phyloP scores from a whole-genome alignment of 2,888 invertebrate species.

The Pyrrhosoma nymphula region DNA sequence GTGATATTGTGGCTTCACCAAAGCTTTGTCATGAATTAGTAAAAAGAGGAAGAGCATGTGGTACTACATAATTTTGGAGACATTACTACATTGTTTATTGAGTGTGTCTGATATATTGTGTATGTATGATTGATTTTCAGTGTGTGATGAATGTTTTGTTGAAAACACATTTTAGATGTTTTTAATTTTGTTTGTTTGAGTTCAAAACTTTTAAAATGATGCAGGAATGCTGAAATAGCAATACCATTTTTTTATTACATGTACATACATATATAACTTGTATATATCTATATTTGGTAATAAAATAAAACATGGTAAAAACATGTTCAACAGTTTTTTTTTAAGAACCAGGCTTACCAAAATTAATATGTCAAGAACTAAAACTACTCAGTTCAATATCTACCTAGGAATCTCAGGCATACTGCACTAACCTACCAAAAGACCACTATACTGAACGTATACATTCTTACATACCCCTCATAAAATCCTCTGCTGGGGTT shows the following conservation, averaged over 20 bases:
- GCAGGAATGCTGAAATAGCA: not conserved
- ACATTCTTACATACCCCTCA: too few species aligned
- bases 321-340: not conserved
- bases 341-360: too few species aligned
- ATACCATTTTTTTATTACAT: not conserved
- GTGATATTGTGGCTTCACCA: constrained; percentile 90
- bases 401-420: too few species aligned
- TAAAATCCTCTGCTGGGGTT: too few species aligned
- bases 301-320: not conserved
- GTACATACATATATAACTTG: not conserved
- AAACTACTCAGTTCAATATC: too few species aligned
- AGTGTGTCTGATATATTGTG: not conserved
- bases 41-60: constrained; percentile 83
- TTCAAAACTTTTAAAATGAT: not conserved
- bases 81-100: not conserved
- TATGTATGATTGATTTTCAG: not conserved
- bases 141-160: not conserved
- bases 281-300: constrained; percentile 1
- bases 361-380: too few species aligned
- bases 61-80: constrained; percentile 70
- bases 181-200: not conserved
- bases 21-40: constrained; percentile 89
- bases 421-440: too few species aligned
- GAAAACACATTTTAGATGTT: not conserved
- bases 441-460: too few species aligned